Evolutionary conservation across 2,888 invertebrate species (phyloP), one percentile per base, ranked within the genome.

Genomic region (Agonum fuliginosum): DNA sequence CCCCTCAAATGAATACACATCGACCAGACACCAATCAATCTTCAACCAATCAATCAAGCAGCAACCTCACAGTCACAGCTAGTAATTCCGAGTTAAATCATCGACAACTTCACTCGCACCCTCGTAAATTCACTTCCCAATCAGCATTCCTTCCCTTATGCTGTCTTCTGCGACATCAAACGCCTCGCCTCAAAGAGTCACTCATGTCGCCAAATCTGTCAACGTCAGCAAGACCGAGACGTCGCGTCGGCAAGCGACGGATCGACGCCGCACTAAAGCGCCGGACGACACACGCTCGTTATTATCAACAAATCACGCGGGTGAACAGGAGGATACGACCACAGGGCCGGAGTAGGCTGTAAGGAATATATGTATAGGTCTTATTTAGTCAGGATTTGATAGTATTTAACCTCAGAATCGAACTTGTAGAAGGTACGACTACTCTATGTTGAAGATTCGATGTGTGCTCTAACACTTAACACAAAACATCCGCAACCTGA

Each of bases 191-290:
- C 48, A 48, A 48, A 48, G 48, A 48, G 48, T 48, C 48, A 48
- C 48, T 54, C 54, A 54, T 54, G 54, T 54, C 54, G 54, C n/a
- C 54, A 22, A 24, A 54, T 54, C 54, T 54, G 54, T 54, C 54
- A 54, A 54, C 54, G 54, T 54, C 54, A 54, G 54, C 54, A 54
- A n/a, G 24, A 20, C n/a, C 54, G 54, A 12, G 51, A 22, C 51
- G 22, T n/a, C n/a, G 19, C 51, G 54, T 17, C 48, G 54, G n/a
- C n/a, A 24, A 20, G 48, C 37, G 37, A 3, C 37, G 37, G n/a
- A n/a, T n/a, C n/a, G 3, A 10, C 12, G 37, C 37, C 37, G 37
- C 37, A 37, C n/a, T n/a, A 37, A 37, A 54, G 20, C 48, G 48
- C 10, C 54, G 54, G 54, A 24, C 54, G 54, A 54, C 54, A 54